Percentiles rank a stretch among this genome's conserved stretches.
Conservation (phyloP, 2,888 invertebrate genomes). For the Cephus spinipes region DNA sequence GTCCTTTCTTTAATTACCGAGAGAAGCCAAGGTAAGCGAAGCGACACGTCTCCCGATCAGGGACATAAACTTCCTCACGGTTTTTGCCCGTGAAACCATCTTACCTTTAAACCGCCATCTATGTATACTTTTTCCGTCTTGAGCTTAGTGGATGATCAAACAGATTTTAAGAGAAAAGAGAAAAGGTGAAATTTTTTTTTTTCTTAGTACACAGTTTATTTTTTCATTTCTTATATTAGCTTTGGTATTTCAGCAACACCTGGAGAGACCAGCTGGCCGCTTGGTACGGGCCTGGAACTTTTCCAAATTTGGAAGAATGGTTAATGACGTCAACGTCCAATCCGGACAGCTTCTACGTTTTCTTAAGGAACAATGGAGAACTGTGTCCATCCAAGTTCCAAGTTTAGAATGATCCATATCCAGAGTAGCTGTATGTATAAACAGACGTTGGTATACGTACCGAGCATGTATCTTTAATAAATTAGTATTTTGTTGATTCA, state of each 20-base stretch:
- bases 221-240: background rate
- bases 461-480: background rate
- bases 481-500: background rate
- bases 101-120: background rate
- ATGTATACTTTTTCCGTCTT: background rate
- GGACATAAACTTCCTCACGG: slow-evolving; percentile 10
- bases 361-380: background rate
- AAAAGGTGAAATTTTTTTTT: background rate
- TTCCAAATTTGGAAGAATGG: background rate
- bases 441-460: background rate
- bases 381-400: background rate
- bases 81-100: slow-evolving; percentile 16
- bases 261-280: background rate
- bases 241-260: background rate
- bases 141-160: background rate
- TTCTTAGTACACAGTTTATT: background rate
- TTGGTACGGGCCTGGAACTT: background rate
- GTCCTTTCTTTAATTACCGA: slow-evolving; percentile 22
- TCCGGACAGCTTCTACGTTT: background rate
- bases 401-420: background rate
- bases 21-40: slow-evolving; percentile 15
- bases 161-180: background rate
- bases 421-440: background rate
- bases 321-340: background rate
- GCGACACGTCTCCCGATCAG: slow-evolving; percentile 18